Evolutionary conservation across 1,140 invertebrate genomes (phyloP), one percentile per base, ranked within the genome.

Genomic region (Euwallacea similis): DNA sequence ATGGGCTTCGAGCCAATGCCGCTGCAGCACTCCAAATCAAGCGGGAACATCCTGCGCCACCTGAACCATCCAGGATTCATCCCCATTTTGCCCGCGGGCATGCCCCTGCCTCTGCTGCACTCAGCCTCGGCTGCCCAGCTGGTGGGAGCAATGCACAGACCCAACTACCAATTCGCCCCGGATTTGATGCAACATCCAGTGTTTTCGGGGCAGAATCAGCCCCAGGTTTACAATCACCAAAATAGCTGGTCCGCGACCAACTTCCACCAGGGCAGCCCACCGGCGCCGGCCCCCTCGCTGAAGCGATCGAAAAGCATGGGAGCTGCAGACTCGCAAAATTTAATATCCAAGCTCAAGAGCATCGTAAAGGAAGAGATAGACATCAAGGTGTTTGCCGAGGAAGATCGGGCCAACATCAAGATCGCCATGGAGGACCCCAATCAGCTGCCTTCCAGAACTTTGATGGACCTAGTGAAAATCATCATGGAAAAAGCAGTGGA

Each of bases 391-490:
- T 93, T 93, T 79, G 85, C 90, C 43, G 80, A 86, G 0, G 89
- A 91, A 59, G 87, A 92, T 71, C 89, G 92, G 77, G 84, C 87
- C 42, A 86, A 88, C 61, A 86, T 94, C 60, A 86, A 91, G 65
- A 88, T 88, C 76, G 90, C 90, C 3, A 83, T 91, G 55, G 88
- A 91, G 88, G 91, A 94, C 86, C 92, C 93, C 6, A 93, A 94
- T 81, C 84, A 88, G 64, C 82, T 94, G 21, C 88, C 88, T 70
- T 89, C 91, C 0, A 87, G 92, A 65, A 88, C 88, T 6, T 84
- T 95, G 42, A 95, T 95, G 92, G 91, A 94, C 79, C 83, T 94
- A 15, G 93, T 94, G 8, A 88, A 90, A 15, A 89, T 92, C 74
- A 88, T 95, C 54, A 87, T 94, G 77, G 88, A 89, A 54, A 88